A percentile compares a stretch with the other conserved stretches of the same genome.
phyloP scores from a whole-genome alignment of 1,140 invertebrate species.

The Hylyphantes graminicola region DNA sequence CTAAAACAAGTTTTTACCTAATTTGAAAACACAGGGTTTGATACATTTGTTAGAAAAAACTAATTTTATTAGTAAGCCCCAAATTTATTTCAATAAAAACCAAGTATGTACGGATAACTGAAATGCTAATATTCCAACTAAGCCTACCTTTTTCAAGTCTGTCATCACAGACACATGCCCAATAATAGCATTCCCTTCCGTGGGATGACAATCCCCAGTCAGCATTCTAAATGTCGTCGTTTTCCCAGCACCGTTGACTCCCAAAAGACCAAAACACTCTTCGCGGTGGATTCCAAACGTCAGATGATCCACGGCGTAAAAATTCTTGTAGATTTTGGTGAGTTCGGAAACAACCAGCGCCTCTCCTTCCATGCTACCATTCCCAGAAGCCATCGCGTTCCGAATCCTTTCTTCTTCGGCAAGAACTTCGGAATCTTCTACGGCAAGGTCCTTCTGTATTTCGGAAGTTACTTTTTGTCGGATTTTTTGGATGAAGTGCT shows the following conservation, averaged over 20 bases:
- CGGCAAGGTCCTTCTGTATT: neutral
- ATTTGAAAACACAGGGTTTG: neutral
- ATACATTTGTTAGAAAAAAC: neutral
- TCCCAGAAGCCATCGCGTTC: neutral
- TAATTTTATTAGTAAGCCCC: neutral
- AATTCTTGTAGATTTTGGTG: constrained; percentile 60
- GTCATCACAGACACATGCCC: neutral
- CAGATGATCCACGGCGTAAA: constrained; percentile 62
- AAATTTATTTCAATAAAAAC: neutral
- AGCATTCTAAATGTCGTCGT: constrained; percentile 68
- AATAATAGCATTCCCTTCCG: constrained; percentile 65
- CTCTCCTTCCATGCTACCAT: constrained; percentile 16
- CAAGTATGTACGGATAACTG: neutral
- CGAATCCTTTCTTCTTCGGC: constrained; percentile 27
- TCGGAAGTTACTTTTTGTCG: neutral
- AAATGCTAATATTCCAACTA: too few species aligned
- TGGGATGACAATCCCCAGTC: constrained; percentile 66
- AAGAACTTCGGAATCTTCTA: constrained; percentile 41
- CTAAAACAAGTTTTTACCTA: too few species aligned
- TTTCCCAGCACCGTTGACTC: constrained; percentile 68
- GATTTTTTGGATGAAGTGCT: neutral
- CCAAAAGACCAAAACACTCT: constrained; percentile 72
- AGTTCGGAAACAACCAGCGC: constrained; percentile 55
- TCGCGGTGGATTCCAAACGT: constrained; percentile 64
- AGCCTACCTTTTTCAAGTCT: constrained; percentile 77